Conservation (phyloP, 2,797 vertebrate genomes). For the Takifugu ocellatus region DNA sequence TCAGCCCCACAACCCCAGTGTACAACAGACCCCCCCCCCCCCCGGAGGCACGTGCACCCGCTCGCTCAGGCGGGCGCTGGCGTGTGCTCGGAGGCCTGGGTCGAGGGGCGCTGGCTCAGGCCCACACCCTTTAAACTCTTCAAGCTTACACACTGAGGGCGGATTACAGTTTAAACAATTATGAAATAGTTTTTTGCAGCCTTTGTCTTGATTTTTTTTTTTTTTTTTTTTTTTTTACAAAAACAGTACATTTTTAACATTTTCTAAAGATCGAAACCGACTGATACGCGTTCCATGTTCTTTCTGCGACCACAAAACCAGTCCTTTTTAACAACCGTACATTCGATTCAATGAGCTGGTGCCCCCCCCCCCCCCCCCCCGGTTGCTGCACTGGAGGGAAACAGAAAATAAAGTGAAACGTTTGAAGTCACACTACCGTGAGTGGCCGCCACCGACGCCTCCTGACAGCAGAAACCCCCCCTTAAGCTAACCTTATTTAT, state of each 20-base stretch:
- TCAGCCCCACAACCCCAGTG: not conserved
- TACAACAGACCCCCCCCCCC: not conserved
- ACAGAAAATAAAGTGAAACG: constrained; percentile 1
- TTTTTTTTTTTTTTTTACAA: too few relatives aligned
- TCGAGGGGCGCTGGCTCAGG: not conserved
- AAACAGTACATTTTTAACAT: not conserved
- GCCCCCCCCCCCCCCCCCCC: not conserved
- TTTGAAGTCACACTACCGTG: constrained; percentile 53
- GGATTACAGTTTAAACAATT: not conserved
- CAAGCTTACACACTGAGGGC: not conserved
- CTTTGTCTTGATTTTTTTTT: too few relatives aligned
- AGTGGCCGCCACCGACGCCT: constrained; percentile 10
- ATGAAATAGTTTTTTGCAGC: too few relatives aligned
- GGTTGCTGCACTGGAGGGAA: constrained; percentile 2
- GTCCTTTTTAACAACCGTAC: constrained; percentile 5
- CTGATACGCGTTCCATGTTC: too few relatives aligned
- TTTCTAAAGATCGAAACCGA: not conserved
- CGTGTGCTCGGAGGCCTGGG: constrained; percentile 31
- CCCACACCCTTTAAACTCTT: constrained; percentile 21
- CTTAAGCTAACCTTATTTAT: constrained; percentile 57
- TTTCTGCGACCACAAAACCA: not conserved
- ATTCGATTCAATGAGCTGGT: constrained; percentile 21
- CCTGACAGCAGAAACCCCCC: constrained; percentile 43
- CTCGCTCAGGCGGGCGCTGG: constrained; percentile 25
- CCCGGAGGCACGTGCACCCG: not conserved